phyloP scores from a whole-genome alignment of 2,888 invertebrate genomes.

The Perizoma flavofasciatum region DNA sequence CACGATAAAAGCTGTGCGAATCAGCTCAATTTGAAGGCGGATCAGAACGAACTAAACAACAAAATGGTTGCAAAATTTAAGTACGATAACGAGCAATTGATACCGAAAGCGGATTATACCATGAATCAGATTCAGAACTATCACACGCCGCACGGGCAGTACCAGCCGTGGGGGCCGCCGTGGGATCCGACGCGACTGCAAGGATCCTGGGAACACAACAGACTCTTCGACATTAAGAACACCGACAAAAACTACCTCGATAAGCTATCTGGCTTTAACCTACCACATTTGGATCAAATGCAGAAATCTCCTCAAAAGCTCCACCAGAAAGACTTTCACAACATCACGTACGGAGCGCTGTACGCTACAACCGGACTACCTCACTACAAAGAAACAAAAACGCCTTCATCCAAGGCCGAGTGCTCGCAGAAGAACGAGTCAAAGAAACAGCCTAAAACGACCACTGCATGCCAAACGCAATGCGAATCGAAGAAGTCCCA shows the following conservation, averaged over 20 bases:
- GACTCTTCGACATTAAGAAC: constrained; percentile 77
- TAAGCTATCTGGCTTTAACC: constrained; percentile 83
- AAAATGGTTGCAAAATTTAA: constrained; percentile 81
- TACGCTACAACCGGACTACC: constrained; percentile 70
- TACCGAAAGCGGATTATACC: constrained; percentile 85
- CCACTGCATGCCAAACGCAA: constrained; percentile 75
- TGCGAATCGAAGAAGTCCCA: constrained; percentile 72
- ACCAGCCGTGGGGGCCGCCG: constrained; percentile 82
- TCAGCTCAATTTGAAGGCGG: constrained; percentile 66
- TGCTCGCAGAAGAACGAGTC: constrained; percentile 74
- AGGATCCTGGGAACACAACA: constrained; percentile 80
- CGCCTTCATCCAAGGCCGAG: constrained; percentile 67
- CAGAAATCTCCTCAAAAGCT: constrained; percentile 85
- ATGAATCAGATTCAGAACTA: constrained; percentile 88
- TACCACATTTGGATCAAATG: constrained; percentile 83
- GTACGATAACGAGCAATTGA: constrained; percentile 76
- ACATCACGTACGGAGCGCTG: constrained; percentile 74
- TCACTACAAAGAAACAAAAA: constrained; percentile 75
- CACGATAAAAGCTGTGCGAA: constrained; percentile 74
- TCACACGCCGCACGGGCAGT: constrained; percentile 85
- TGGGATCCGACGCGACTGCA: constrained; percentile 82
- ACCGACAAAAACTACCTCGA: constrained; percentile 85
- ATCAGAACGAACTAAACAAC: constrained; percentile 78
- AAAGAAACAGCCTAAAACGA: constrained; percentile 73
- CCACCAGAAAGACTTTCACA: constrained; percentile 80